Base-by-base conservation (phyloP, 92 coral and sea anemone genomes). In the Palythoa grandis region DNA sequence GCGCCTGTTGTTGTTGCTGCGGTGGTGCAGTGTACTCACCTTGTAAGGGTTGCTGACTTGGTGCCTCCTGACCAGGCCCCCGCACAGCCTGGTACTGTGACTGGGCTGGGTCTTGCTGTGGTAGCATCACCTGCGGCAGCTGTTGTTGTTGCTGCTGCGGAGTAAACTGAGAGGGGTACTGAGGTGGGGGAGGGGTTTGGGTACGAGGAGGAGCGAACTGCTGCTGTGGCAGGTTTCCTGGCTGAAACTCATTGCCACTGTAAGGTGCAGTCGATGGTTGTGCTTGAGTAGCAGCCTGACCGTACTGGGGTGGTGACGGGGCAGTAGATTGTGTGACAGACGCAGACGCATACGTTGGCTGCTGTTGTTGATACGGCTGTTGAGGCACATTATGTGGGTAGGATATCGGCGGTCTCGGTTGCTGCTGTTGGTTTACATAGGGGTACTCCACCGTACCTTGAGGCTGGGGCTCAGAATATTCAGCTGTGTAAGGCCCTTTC, bases 271-370 rank as follows among this genome's bases (percentile, higher is more conserved):
- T 60, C 14, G 74, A 47, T 19, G 60, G 90, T 37, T 86, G 88
- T n/a, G 48, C 78, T 25, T 88, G 89, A n/a, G 88, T 75, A 19
- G 92, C 72, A 25, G 83, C 88, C 66, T 89, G 97, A 47, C 87
- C 91, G 71, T 89, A 91, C 86, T 86, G 89, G 53, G 92, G 90
- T 52, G 87, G 92, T 47, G 92, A 86, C 24, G 85, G 89, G 52
- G 79, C 90, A 43, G 89, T 58, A 39, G 76, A 68, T 23, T 74
- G 82, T 61, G 85, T 80, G 52, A 83, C 92, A n/a, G 91, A 80
- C 23, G 84, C 94, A 23, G 92, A 82, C 6, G 90, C 79, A 76
- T 69, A 83, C 22, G 43, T 19, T 56, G 48, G 86, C 79, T 35
- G 88, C 79, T 43, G 89, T 71, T 78, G 76, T 83, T 76, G 82